phyloP scores from a whole-genome alignment of 2,888 invertebrate genomes.

The Drosophila flavopinicola region DNA sequence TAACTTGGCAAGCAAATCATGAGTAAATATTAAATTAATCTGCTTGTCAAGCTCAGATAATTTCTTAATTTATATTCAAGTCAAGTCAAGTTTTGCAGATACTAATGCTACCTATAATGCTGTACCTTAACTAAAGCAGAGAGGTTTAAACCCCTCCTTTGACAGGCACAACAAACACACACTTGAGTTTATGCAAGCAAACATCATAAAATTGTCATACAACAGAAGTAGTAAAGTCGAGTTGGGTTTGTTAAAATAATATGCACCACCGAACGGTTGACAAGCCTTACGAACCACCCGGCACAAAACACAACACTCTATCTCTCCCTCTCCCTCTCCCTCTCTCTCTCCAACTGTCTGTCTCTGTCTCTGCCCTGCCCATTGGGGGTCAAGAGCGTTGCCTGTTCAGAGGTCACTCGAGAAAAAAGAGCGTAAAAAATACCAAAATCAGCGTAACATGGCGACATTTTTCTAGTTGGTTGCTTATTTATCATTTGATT shows the following conservation, averaged over 20 bases:
- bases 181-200: constrained; percentile 43
- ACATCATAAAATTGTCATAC: constrained; percentile 55
- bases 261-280: constrained; percentile 39
- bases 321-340: neutral
- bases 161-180: constrained; percentile 39
- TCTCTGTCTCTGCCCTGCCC: constrained; percentile 10
- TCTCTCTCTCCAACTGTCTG: neutral
- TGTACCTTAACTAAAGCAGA: constrained; percentile 5
- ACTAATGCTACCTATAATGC: no score
- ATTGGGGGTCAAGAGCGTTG: constrained; percentile 65
- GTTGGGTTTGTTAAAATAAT: constrained; percentile 15
- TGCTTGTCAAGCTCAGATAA: no score
- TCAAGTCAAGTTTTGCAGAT: no score
- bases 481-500: no score
- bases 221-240: constrained; percentile 33
- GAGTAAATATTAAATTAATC: no score
- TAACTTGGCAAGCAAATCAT: no score
- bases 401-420: constrained; percentile 61
- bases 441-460: constrained; percentile 52
- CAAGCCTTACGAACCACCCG: constrained; percentile 19
- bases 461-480: constrained; percentile 28
- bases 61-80: no score
- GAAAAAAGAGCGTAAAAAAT: constrained; percentile 56
- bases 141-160: constrained; percentile 11
- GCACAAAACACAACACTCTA: no score